These are phyloP conservation scores for Ancistrus triradiatus DNA, from an alignment of 2,113 vertebrate genomes.

Conservation along the genomic window DNA sequence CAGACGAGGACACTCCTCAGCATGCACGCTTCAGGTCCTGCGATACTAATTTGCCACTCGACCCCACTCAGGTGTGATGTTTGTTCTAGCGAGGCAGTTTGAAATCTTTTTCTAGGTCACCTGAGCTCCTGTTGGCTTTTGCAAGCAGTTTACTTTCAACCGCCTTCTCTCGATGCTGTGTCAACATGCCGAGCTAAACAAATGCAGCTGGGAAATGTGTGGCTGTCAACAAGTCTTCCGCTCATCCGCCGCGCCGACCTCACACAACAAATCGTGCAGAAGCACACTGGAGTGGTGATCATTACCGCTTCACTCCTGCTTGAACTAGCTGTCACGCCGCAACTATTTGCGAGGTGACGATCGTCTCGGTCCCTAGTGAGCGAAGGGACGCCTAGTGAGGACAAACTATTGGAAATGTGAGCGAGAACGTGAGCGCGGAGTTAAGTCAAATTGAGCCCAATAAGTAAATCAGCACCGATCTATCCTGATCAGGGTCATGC, in stretches of 20 bases:
- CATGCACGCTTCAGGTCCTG: neutral
- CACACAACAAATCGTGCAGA: constrained; percentile 5
- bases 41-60: neutral
- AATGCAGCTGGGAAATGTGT: constrained; percentile 57
- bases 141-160: neutral
- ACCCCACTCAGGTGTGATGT: constrained; percentile 13
- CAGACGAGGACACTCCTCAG: neutral
- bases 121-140: neutral
- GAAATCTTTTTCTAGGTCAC: constrained; percentile 33
- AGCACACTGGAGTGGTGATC: constrained; percentile 38
- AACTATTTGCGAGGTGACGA: constrained; percentile 1
- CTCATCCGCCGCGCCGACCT: neutral
- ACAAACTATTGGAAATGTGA: too few species aligned
- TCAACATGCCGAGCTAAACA: constrained; percentile 48
- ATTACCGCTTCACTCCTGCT: constrained; percentile 35
- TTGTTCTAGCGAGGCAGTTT: constrained; percentile 22
- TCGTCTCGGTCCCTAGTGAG: neutral
- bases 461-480: too few species aligned
- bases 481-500: too few species aligned
- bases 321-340: constrained; percentile 40
- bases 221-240: constrained; percentile 54
- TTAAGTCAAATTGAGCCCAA: too few species aligned
- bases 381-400: neutral
- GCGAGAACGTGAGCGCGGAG: too few species aligned
- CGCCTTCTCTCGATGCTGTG: constrained; percentile 1